Conservation (phyloP, 2,797 vertebrate genomes). For the Myotis findleyi region DNA sequence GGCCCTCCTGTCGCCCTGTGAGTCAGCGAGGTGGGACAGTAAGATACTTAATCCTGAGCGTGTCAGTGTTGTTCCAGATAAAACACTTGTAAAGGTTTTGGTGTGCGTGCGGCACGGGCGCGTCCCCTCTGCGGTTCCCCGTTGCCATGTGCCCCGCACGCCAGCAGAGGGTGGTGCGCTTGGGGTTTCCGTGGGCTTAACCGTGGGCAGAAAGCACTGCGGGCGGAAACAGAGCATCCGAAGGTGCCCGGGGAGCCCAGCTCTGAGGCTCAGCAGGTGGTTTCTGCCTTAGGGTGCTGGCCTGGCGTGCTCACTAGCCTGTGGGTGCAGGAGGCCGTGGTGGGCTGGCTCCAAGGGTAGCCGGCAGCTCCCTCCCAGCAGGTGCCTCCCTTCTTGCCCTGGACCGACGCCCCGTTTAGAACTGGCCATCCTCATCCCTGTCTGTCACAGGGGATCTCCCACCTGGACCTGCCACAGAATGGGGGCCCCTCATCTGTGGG, state of each 20-base stretch:
- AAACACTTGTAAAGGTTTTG: neutral
- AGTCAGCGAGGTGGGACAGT: neutral
- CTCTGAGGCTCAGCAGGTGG: neutral
- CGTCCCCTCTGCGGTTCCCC: neutral
- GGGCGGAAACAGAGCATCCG: neutral
- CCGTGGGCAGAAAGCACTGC: neutral
- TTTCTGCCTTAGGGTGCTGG: neutral
- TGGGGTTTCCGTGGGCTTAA: neutral
- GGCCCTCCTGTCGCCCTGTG: neutral
- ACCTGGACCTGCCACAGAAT: rapidly evolving
- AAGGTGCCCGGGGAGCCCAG: neutral
- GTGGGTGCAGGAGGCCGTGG: neutral
- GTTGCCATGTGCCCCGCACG: neutral
- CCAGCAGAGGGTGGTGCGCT: rapidly evolving
- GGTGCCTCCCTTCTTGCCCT: neutral
- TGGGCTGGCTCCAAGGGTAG: rapidly evolving
- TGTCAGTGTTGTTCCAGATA: neutral
- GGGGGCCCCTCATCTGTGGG: neutral
- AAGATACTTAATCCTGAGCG: neutral
- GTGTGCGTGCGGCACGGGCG: neutral
- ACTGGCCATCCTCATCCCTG: rapidly evolving
- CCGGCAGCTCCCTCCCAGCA: neutral
- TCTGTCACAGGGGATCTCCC: rapidly evolving
- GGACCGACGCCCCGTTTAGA: neutral
- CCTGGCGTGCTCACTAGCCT: neutral